A percentile compares a stretch with the other conserved stretches of the same genome.
Conservation (phyloP, 2,797 vertebrate species). For the Acipenser oxyrinchus region DNA sequence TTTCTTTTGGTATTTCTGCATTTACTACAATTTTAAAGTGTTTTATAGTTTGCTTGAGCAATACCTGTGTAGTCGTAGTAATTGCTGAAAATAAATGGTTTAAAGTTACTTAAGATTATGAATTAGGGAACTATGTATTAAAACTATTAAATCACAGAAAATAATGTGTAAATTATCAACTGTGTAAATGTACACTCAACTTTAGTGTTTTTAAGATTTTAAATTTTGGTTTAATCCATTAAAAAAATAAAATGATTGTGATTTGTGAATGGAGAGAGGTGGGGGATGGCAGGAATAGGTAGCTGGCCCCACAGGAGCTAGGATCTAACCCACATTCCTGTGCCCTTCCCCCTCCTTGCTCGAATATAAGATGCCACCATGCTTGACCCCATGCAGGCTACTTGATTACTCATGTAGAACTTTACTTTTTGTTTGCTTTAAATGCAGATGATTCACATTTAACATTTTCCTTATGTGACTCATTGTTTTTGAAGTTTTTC, state of each 20-base stretch:
- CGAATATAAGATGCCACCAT: constrained; percentile 28
- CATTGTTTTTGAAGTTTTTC: background rate
- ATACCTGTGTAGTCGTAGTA: too few relatives aligned
- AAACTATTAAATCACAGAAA: too few relatives aligned
- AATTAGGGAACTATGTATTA: too few relatives aligned
- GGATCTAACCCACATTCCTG: constrained; percentile 25
- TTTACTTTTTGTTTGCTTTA: constrained; percentile 16
- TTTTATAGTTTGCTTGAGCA: too few relatives aligned
- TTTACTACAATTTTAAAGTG: too few relatives aligned
- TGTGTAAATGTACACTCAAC: too few relatives aligned
- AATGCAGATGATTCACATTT: constrained; percentile 15
- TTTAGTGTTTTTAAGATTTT: background rate
- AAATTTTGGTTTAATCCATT: background rate
- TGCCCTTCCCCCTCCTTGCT: constrained; percentile 23
- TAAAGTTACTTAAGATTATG: too few relatives aligned
- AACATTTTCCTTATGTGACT: background rate
- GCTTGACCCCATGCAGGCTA: constrained; percentile 24
- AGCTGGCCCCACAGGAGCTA: constrained; percentile 16
- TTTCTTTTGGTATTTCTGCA: too few relatives aligned
- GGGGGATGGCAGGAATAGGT: constrained; percentile 21
- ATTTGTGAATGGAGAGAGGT: accelerated
- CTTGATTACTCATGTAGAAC: constrained; percentile 22
- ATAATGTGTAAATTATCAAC: too few relatives aligned
- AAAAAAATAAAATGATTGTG: too few relatives aligned
- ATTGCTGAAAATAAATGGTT: too few relatives aligned